These are phyloP conservation scores for Desmodus rotundus DNA, from an alignment of 2,113 vertebrate genomes.

Conservation along the genomic window DNA sequence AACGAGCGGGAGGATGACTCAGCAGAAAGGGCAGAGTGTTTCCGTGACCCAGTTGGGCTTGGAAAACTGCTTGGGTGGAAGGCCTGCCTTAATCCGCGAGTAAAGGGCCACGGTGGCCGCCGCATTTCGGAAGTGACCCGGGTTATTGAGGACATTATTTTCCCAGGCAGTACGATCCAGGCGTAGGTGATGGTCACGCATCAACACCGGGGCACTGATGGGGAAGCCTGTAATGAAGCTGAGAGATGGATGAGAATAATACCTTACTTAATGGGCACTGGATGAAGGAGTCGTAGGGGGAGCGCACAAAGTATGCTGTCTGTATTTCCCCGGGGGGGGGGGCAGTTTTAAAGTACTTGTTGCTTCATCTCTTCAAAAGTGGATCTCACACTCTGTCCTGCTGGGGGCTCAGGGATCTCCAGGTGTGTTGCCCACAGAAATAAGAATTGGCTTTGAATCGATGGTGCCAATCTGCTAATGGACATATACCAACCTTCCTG, in stretches of 20 bases:
- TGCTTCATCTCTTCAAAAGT: neutral
- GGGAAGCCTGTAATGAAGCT: conserved; percentile 42
- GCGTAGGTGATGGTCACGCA: conserved; percentile 26
- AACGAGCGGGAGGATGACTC: conserved; percentile 51
- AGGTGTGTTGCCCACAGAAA: neutral
- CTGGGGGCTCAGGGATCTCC: neutral
- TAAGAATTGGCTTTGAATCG: neutral
- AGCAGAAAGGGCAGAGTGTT: conserved; percentile 32
- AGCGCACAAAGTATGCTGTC: neutral
- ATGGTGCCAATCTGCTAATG: neutral
- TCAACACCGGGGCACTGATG: neutral
- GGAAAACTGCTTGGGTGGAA: neutral
- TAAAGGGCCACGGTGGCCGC: neutral
- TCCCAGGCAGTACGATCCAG: neutral
- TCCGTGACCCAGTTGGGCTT: conserved; percentile 54
- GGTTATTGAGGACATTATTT: conserved; percentile 34
- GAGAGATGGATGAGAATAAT: conserved; percentile 26
- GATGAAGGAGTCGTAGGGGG: neutral
- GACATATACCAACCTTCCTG: neutral
- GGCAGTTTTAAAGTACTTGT: conserved; percentile 26
- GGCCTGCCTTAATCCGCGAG: neutral
- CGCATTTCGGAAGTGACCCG: neutral
- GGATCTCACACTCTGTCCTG: neutral
- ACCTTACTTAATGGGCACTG: conserved; percentile 27
- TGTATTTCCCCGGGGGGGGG: neutral